Evolutionary conservation across 2,888 invertebrate species (phyloP).

Genomic region (Papilio gigon): DNA sequence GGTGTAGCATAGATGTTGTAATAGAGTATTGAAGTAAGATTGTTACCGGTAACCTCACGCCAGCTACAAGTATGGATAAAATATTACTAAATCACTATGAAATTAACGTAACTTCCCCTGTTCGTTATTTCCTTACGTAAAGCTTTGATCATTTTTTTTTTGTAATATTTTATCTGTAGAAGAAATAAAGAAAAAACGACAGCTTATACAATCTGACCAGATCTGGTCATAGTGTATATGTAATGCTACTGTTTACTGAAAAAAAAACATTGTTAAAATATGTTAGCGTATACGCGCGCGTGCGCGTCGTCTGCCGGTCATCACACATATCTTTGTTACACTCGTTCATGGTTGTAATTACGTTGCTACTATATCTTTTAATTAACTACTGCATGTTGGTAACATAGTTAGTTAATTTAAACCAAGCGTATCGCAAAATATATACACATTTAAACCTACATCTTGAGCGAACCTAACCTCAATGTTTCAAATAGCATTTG

Average conservation of each 20-base stretch:
- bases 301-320: not conserved
- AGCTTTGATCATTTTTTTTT: not conserved
- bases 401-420: constrained; percentile 13
- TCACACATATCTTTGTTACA: constrained; percentile 26
- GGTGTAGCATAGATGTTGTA: constrained; percentile 32
- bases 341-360: constrained; percentile 25
- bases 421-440: not conserved
- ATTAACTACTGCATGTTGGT: not conserved
- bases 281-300: not conserved
- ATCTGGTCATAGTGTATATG: not conserved
- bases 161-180: constrained; percentile 15
- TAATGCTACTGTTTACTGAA: not conserved
- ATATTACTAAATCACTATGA: not conserved
- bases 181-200: not conserved
- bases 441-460: not conserved
- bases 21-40: constrained; percentile 32
- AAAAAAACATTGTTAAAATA: not conserved
- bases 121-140: not conserved
- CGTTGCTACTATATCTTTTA: not conserved
- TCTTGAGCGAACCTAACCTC: not conserved
- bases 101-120: not conserved
- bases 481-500: not conserved
- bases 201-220: not conserved
- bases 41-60: constrained; percentile 34
- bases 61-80: not conserved